These are phyloP conservation scores for Lichenostomus cassidix DNA, from an alignment of 2,113 vertebrate species.

Conservation along the genomic window DNA sequence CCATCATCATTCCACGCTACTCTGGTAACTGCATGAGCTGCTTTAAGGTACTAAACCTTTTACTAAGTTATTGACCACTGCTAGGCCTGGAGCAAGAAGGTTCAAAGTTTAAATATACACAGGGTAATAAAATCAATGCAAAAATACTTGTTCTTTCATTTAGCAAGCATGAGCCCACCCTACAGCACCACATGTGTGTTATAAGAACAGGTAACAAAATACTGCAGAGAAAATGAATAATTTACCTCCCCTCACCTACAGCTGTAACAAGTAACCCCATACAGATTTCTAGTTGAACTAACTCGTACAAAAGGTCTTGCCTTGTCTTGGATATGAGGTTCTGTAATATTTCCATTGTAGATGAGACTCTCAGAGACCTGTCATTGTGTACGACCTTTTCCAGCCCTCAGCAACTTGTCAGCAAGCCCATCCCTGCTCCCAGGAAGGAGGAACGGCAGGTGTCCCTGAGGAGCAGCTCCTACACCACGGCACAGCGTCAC, in stretches of 20 bases:
- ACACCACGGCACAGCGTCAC: neutral
- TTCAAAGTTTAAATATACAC: neutral
- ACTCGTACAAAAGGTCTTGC: neutral
- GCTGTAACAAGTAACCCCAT: neutral
- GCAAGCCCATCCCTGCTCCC: neutral
- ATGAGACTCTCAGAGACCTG: neutral
- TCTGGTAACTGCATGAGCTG: neutral
- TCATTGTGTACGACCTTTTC: fast-evolving
- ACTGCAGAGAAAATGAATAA: neutral
- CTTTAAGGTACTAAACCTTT: neutral
- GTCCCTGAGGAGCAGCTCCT: neutral
- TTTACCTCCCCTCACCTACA: neutral
- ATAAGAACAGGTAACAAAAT: neutral
- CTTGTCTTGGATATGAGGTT: neutral
- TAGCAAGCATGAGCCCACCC: neutral
- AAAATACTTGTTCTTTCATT: neutral
- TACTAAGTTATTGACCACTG: neutral
- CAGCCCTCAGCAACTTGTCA: neutral
- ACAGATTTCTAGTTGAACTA: neutral
- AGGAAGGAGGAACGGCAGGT: neutral
- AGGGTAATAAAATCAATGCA: neutral
- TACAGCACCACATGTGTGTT: neutral
- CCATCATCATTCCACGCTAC: neutral
- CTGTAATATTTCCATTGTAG: neutral
- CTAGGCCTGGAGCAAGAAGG: neutral